Evolutionary conservation across 2,797 vertebrate species (phyloP), one percentile per base, ranked within the genome.

Genomic region (Sebastes glaucus): DNA sequence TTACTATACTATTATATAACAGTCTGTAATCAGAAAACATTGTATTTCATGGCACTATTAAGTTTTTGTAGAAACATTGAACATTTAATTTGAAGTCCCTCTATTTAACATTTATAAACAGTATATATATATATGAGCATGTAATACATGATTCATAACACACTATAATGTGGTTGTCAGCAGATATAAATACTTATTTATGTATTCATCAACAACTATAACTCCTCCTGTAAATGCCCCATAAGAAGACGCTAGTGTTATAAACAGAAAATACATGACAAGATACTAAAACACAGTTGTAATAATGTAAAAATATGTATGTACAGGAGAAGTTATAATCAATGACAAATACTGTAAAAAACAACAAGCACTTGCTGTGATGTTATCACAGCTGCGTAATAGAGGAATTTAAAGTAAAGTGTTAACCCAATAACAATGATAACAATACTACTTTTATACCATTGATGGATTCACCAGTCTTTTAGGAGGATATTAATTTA

Each of bases 141-240:
- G 11, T 8, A 27, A 14, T 57, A 14, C 14, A 27, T 27, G 23
- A 11, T 60, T 18, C 0, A 60, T 8, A 60, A 1, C 27, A 28
- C 14, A 9, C 14, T 27, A 0, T 28, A 59, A 8, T 59, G 25
- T 27, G 6, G 27, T 28, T 0, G 0, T 52, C 49, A 52, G 20
- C 49, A 52, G 49, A 20, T 52, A 52, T n/a, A 59, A 59, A 59
- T 59, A 14, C 14, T 23, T 22, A 35, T 63, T 0, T 7, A 63
- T 1, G 61, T 38, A 23, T 63, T 35, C 7, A 2, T n/a, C 11
- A 35, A 33, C n/a, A 63, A 35, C 32, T 22, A 23, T 38, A 38
- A 38, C 61, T 22, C 13, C 61, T 22, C 11, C 61, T 14, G 11
- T 2, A 1, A 20, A n/a, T 4, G 2, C 14, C 56, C 25, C 27